Base-by-base conservation (phyloP, 1,140 invertebrate species). In the Lepidotrigona ventralis region DNA sequence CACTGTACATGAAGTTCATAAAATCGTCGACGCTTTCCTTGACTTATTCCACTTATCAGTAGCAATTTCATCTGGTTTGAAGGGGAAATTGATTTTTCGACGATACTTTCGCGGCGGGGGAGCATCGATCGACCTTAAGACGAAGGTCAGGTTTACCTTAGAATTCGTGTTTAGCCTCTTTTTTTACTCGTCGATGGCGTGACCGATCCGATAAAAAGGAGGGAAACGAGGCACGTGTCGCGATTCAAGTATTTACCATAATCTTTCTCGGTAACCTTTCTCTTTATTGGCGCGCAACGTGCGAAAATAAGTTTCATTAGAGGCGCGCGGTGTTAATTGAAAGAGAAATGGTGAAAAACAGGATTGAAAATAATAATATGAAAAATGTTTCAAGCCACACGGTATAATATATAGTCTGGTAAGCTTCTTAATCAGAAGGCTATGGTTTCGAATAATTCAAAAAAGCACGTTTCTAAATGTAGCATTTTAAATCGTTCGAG, bases 91-190 rank as follows among this genome's bases (percentile, higher is more conserved):
- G 66, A 84, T 78, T 80, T 83, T 39, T 23, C 73, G 17, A 58
- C 58, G 69, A 77, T 88, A 58, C 82, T 78, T 74, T 85, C 8
- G 0, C n/a, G 0, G 12, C 9, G 14, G 4, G 33, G 23, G 17
- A n/a, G n/a, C n/a, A 88, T 88, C 79, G 87, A 88, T 88, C n/a
- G 72, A n/a, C 77, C 77, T 85, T 64, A 63, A 14, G 9, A 53
- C 26, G 53, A 88, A 83, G 86, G 77, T 76, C 73, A 76, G 29
- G 56, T 69, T 56, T 64, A 58, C 4, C 29, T 17, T 19, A 33
- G 21, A 64, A 78, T 74, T 54, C 29, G 56, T 21, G 56, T 23
- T 9, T 23, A 39, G 33, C 19, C 74, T 70, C 26, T 39, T n/a
- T 23, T 69, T 64, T 33, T 19, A 26, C 46, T 74, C 56, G 17